A percentile compares a stretch with the other conserved stretches of the same genome.
phyloP scores from a whole-genome alignment of 2,888 invertebrate genomes.

The Melieria omissa region DNA sequence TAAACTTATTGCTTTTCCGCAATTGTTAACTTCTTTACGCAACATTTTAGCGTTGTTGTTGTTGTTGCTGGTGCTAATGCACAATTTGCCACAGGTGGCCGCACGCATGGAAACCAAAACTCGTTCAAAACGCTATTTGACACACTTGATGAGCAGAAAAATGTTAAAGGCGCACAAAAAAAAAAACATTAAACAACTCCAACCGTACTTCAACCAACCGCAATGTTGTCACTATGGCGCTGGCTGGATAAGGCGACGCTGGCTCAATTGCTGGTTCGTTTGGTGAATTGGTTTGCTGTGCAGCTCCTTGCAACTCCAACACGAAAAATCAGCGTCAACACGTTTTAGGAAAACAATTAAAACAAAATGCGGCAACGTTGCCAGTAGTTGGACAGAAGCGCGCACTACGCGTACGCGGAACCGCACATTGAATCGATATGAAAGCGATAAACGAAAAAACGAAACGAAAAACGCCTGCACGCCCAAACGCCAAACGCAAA shows the following conservation, averaged over 20 bases:
- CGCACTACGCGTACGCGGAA: not conserved
- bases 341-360: not conserved
- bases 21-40: not conserved
- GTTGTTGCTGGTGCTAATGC: not conserved
- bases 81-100: not conserved
- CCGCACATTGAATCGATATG: not conserved
- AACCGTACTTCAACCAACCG: not conserved
- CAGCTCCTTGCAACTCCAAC: no score
- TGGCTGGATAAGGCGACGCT: no score
- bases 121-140: constrained; percentile 31
- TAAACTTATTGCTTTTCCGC: constrained; percentile 8
- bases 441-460: constrained; percentile 33
- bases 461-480: constrained; percentile 16
- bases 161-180: constrained; percentile 14
- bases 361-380: constrained; percentile 1
- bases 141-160: constrained; percentile 42
- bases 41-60: not conserved
- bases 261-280: no score
- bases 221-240: no score
- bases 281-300: no score
- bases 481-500: constrained; percentile 2
- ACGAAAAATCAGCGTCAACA: no score
- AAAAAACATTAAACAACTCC: constrained; percentile 17
- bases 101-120: constrained; percentile 1
- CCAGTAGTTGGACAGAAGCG: no score